Evolutionary conservation across 2,888 invertebrate genomes (phyloP), one percentile per base, ranked within the genome.

Genomic region (Drosophila anomelani): DNA sequence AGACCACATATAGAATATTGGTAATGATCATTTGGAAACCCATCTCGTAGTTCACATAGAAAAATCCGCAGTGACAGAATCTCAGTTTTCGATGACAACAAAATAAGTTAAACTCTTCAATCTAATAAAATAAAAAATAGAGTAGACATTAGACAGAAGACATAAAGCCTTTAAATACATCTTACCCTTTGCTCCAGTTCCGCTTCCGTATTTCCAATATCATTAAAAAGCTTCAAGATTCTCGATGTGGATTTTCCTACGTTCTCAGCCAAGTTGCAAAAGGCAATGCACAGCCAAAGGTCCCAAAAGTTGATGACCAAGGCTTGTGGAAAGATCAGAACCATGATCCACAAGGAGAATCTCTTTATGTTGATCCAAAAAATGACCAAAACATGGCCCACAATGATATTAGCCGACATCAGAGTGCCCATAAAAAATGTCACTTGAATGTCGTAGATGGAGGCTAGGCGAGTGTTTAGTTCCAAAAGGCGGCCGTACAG

Each of bases 11-110:
- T 1, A 71, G 20, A 7, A 72, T 43, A 17, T 62, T 62, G 12
- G 79, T 53, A 6, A 76, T 49, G 15, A 72, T 13, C 77, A 77
- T 77, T 7, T 66, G 63, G 23, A 80, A 84, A 5, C 85, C 81
- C 69, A 69, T 73, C 2, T 49, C 66, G 34, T 67, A 56, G 15
- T 83, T 64, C 0, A 83, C 49, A 41, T 58, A 17, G 34, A 83
- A 74, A 8, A 80, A 23, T 6, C 73, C 73, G 23, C 68, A 83
- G 9, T 70, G 58, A 15, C 32, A 58, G 9, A 67, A 77, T 6
- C 20, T 41, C 0, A 83, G 10, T 0, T 59, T 44, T 1, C 43
- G 55, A 62, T 72, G 75, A 5, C 63, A 4, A 57, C 79, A 79
- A 8, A 70, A 81, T 4, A 77, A 15, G 0, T 71, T 59, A 29